Percentiles rank a stretch among this genome's conserved stretches.
Evolutionary conservation across 2,888 invertebrate genomes (phyloP).

Genomic region (Sphinx pinastri): DNA sequence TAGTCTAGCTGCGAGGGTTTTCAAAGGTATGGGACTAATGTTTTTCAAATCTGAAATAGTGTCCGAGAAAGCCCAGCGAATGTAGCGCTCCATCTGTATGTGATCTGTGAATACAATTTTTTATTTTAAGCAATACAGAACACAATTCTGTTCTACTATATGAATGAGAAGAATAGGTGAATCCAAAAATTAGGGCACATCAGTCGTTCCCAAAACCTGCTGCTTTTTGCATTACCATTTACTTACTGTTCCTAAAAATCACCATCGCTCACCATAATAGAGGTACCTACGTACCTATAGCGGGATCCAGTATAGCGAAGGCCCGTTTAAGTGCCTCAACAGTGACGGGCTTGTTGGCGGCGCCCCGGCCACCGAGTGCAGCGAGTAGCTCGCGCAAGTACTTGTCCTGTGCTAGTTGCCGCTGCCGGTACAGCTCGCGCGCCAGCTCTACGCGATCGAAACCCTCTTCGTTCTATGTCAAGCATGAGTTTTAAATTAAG

Average conservation of each 20-base stretch:
- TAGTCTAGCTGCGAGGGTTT: constrained; percentile 61
- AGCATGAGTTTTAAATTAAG: too few species aligned
- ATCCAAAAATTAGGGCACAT: too few species aligned
- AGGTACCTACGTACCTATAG: constrained; percentile 51
- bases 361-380: constrained; percentile 59
- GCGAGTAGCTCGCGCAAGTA: constrained; percentile 75
- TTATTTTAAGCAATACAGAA: too few species aligned
- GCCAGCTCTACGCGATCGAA: constrained; percentile 74
- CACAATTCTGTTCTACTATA: too few species aligned
- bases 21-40: constrained; percentile 60
- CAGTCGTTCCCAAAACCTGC: too few species aligned
- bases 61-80: constrained; percentile 75
- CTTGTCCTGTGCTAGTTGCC: constrained; percentile 73
- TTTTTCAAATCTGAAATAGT: constrained; percentile 50
- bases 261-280: too few species aligned
- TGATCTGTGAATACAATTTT: constrained; percentile 59
- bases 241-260: too few species aligned
- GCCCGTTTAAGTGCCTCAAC: constrained; percentile 71
- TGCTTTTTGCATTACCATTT: too few species aligned
- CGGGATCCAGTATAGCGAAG: constrained; percentile 75
- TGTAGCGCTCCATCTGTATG: constrained; percentile 75
- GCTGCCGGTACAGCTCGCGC: constrained; percentile 72
- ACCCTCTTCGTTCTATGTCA: constrained; percentile 73
- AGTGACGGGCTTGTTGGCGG: constrained; percentile 48
- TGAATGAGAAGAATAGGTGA: too few species aligned